Conservation (phyloP, 1,140 invertebrate species). For the Phortica variegata region DNA sequence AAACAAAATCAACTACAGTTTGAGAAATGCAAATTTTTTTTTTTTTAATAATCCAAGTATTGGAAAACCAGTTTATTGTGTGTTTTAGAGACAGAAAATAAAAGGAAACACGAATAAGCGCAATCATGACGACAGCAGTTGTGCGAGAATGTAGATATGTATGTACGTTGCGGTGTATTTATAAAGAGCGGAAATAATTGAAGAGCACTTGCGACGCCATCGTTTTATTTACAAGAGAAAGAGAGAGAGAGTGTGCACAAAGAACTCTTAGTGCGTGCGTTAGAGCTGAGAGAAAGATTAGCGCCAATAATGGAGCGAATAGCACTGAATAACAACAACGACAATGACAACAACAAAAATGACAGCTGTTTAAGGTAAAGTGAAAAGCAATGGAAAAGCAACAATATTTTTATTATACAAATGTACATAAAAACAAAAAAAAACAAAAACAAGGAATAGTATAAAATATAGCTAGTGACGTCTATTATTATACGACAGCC, state of each 20-base stretch:
- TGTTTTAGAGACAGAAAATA: background rate
- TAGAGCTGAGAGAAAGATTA: slow-evolving; percentile 5
- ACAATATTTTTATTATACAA: background rate
- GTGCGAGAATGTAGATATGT: slow-evolving; percentile 2
- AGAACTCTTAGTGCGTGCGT: slow-evolving; percentile 24
- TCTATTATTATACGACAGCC: slow-evolving; percentile 9
- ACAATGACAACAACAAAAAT: slow-evolving; percentile 17
- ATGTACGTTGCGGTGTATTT: slow-evolving; percentile 15
- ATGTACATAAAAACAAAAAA: background rate
- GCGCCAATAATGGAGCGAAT: slow-evolving; percentile 33
- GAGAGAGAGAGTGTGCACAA: no score
- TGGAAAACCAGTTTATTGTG: slow-evolving; percentile 37
- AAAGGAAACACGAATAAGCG: slow-evolving; percentile 17
- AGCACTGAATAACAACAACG: background rate
- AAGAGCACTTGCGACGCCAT: slow-evolving; percentile 6
- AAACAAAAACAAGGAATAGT: slow-evolving; percentile 1
- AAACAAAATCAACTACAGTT: slow-evolving; percentile 31
- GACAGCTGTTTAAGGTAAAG: slow-evolving; percentile 49
- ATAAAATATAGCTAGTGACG: slow-evolving; percentile 14
- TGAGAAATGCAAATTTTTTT: no score
- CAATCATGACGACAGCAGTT: slow-evolving; percentile 5
- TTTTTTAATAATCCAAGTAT: no score
- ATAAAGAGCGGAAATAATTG: slow-evolving; percentile 23
- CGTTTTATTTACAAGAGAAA: no score
- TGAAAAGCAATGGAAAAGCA: slow-evolving; percentile 12